Evolutionary conservation across 2,888 invertebrate genomes (phyloP).

Genomic region (Watsonalla binaria): DNA sequence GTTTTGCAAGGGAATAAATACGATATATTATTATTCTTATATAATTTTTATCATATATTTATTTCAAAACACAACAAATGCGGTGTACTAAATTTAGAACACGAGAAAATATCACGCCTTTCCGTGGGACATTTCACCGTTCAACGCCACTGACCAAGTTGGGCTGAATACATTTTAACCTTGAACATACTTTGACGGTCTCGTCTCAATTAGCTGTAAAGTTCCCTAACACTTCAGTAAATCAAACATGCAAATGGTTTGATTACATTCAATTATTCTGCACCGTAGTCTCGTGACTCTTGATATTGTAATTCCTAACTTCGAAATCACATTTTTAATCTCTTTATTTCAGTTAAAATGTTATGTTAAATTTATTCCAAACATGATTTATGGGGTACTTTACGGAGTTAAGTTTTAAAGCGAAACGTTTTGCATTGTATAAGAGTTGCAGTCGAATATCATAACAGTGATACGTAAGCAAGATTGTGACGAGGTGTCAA

Average conservation of each 20-base stretch:
- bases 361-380: neutral
- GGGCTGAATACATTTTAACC: no score
- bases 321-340: neutral
- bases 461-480: slow-evolving; percentile 13
- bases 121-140: no score
- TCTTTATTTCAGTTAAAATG: neutral
- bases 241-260: neutral
- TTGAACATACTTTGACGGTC: no score
- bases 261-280: neutral
- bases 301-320: neutral
- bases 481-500: slow-evolving; percentile 44
- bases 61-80: no score
- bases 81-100: no score
- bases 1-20: no score
- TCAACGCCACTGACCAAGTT: neutral
- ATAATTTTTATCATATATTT: no score
- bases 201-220: neutral
- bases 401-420: no score
- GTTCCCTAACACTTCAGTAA: no score
- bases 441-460: slow-evolving; percentile 7
- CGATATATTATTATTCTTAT: no score
- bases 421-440: slow-evolving; percentile 7
- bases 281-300: neutral
- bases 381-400: no score
- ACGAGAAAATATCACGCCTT: no score